Evolutionary conservation across 2,797 vertebrate genomes (phyloP), one percentile per base, ranked within the genome.

Genomic region (Vespertilio murinus): DNA sequence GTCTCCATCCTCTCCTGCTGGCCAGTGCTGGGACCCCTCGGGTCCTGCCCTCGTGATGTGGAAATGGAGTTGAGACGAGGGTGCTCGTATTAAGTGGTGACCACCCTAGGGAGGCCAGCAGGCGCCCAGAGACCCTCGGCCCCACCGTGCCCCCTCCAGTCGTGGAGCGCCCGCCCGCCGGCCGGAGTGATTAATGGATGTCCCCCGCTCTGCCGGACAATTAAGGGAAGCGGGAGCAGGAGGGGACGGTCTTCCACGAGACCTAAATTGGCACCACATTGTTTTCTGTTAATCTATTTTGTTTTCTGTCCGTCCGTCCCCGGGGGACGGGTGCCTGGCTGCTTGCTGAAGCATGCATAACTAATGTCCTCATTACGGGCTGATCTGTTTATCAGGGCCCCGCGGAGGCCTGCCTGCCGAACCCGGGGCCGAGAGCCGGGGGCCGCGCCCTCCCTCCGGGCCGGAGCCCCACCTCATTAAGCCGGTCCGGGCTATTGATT

Each of bases 401-500:
- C 81, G 81, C 16, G 81, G 98, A 97, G 98, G 98, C 97, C 96
- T 40, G 97, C 97, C 97, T 98, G 98, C 98, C 95, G 94, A 96
- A 97, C 90, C 85, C n/a, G 8, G 94, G 96, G n/a, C n/a, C 95
- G 69, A 95, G 98, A 97, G 97, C 98, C 97, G 90, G 97, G 98
- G 97, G 93, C 97, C 94, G 97, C 96, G 98, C 97, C 98, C 98
- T 99, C 99, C 98, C 98, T 98, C 98, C 98, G 98, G 99, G 98
- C 98, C 98, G 98, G 97, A 98, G 98, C 98, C 98, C 98, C 98
- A 98, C 98, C 98, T 99, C 98, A 99, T 99, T 99, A 99, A 99
- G 99, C 98, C 98, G 98, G 98, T 98, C 98, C 97, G 23, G 98
- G 98, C 98, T 99, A 99, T 99, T 99, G 99, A 99, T 99, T 99